Percentiles rank a stretch among this genome's conserved stretches.
These are phyloP conservation scores for Galeopterus variegatus DNA, from an alignment of 2,113 vertebrate genomes.

Conservation along the genomic window DNA sequence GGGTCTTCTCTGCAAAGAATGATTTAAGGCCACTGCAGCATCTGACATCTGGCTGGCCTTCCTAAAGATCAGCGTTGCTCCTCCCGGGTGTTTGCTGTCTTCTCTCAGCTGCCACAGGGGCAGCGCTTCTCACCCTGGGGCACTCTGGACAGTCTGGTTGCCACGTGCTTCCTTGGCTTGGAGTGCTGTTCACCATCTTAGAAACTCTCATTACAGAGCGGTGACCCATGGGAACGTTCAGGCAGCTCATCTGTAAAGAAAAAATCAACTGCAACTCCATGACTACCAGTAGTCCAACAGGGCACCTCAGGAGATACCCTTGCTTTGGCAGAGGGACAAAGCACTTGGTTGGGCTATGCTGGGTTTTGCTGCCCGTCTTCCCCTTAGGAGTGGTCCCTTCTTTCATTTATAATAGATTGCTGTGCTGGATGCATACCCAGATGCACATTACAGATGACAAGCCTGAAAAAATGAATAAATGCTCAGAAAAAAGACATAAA, in stretches of 20 bases:
- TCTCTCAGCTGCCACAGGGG: accelerated
- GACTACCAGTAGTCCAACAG: accelerated
- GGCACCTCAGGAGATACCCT: neutral
- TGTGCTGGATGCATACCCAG: neutral
- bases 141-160: neutral
- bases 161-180: neutral
- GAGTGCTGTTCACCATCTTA: neutral
- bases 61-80: neutral
- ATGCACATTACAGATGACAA: neutral
- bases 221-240: too few species aligned
- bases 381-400: neutral
- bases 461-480: neutral
- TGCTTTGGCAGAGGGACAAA: neutral
- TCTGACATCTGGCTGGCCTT: accelerated
- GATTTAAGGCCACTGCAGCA: too few species aligned
- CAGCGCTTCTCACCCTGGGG: too few species aligned
- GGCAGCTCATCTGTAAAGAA: neutral
- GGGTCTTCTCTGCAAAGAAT: too few species aligned
- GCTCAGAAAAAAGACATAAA: neutral
- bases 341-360: neutral
- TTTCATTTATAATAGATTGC: neutral
- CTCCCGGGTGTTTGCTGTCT: accelerated
- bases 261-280: neutral
- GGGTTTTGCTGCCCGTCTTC: neutral
- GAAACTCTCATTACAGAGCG: neutral